Evolutionary conservation across 2,888 invertebrate species (phyloP), one percentile per base, ranked within the genome.

Genomic region (Drosophila pseudotalamancana): DNA sequence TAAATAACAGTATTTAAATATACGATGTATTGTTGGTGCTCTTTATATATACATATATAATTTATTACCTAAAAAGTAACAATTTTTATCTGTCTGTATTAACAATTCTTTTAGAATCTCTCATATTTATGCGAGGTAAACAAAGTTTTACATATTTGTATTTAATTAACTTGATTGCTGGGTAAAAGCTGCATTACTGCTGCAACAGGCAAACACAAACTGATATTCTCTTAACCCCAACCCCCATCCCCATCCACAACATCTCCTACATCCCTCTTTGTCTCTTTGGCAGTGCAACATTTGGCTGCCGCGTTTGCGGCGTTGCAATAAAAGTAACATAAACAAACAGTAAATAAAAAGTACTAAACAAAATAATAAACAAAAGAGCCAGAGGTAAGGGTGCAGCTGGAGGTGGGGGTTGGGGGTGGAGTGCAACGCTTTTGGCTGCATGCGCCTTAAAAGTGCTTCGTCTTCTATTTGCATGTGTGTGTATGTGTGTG

Each of bases 261-360:
- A 21, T 0, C 11, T 0, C 4, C 42, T n/a, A 11, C 11, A 0
- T 25, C 25, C 25, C 25, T 3, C 43, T 18, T 4, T 1, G 35
- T 14, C 45, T 34, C 23, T 35, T 29, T 37, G 62, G 27, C 4
- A 23, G 46, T 50, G 57, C 57, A 72, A 56, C 49, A 55, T 81
- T 74, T 60, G 71, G 49, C 57, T 69, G 71, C 54, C 60, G 48
- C 48, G 29, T 48, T 55, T 54, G 68, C 34, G 48, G 74, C 61
- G 34, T 34, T 76, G 77, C 76, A 86, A 86, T 83, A 83, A 76
- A 82, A 76, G 51, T 62, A 62, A 72, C 64, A 83, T 65, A 88
- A 88, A 88, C 84, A 81, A 81, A 81, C 37, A 76, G 80, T 69
- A 72, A 83, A 86, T 74, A 64, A 85, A 77, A 80, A 69, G 45